Conservation (phyloP, 2,113 vertebrate genomes). For the Zingel zingel region DNA sequence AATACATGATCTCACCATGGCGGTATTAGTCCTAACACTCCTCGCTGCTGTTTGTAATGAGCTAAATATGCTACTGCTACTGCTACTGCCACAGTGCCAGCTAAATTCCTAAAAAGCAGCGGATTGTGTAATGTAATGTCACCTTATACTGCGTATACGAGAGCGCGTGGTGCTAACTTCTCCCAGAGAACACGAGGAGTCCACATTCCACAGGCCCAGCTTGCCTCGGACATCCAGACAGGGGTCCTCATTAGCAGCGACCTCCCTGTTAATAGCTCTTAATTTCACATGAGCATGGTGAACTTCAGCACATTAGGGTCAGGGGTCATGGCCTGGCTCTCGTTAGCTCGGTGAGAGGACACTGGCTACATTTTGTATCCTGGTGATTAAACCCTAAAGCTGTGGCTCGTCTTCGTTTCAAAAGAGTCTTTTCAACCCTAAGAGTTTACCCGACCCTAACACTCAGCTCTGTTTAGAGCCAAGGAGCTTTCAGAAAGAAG, state of each 20-base stretch:
- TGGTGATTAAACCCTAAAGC: conserved; percentile 67
- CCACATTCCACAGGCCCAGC: conserved; percentile 65
- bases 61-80: neutral
- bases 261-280: conserved; percentile 75
- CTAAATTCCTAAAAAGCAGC: conserved; percentile 30
- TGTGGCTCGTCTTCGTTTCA: conserved; percentile 56
- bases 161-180: conserved; percentile 31
- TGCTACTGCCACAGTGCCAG: neutral
- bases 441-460: conserved; percentile 81
- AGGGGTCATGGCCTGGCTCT: conserved; percentile 71
- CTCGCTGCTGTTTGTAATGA: conserved; percentile 10
- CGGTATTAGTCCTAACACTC: neutral
- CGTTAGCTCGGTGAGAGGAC: conserved; percentile 77
- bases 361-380: conserved; percentile 62
- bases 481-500: conserved; percentile 23
- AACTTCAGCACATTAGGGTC: conserved; percentile 64
- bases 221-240: conserved; percentile 51
- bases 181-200: conserved; percentile 42
- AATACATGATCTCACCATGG: neutral
- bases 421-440: conserved; percentile 63
- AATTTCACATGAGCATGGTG: conserved; percentile 78
- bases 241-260: conserved; percentile 81
- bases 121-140: conserved; percentile 27
- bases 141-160: conserved; percentile 15
- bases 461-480: conserved; percentile 70